A percentile compares a stretch with the other conserved stretches of the same genome.
Conservation (phyloP, 1,140 invertebrate species). For the Drosophila nigromelanica region DNA sequence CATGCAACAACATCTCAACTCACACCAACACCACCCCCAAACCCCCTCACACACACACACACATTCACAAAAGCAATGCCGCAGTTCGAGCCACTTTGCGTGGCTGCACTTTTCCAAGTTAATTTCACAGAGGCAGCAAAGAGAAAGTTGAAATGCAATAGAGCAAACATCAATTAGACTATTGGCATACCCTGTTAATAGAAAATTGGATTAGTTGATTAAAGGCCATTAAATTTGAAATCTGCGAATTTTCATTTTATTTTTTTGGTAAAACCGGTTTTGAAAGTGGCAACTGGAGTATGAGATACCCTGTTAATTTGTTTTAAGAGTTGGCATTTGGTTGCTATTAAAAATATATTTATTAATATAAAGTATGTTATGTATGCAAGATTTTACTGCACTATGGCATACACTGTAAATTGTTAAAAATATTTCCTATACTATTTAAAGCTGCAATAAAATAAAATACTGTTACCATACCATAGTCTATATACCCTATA, state of each 20-base stretch:
- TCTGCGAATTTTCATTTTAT: neutral
- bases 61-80: conserved; percentile 33
- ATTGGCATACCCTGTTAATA: conserved; percentile 5
- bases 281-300: neutral
- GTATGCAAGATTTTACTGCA: conserved; percentile 3
- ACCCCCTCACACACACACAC: conserved; percentile 14
- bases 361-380: neutral
- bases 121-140: conserved; percentile 60
- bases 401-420: conserved; percentile 17
- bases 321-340: neutral
- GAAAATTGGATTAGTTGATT: neutral
- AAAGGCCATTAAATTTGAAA: neutral
- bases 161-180: conserved; percentile 16
- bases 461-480: too few species aligned
- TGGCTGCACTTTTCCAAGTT: conserved; percentile 77
- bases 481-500: conserved; percentile 16
- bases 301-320: neutral
- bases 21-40: conserved; percentile 16
- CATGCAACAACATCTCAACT: conserved; percentile 67
- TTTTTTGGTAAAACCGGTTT: neutral
- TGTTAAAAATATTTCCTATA: neutral
- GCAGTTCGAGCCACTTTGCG: conserved; percentile 63
- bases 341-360: neutral
- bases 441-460: too few species aligned
- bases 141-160: conserved; percentile 30